A percentile compares a stretch with the other conserved stretches of the same genome.
Evolutionary conservation across 2,888 invertebrate species (phyloP).

Genomic region (Patella depressa): DNA sequence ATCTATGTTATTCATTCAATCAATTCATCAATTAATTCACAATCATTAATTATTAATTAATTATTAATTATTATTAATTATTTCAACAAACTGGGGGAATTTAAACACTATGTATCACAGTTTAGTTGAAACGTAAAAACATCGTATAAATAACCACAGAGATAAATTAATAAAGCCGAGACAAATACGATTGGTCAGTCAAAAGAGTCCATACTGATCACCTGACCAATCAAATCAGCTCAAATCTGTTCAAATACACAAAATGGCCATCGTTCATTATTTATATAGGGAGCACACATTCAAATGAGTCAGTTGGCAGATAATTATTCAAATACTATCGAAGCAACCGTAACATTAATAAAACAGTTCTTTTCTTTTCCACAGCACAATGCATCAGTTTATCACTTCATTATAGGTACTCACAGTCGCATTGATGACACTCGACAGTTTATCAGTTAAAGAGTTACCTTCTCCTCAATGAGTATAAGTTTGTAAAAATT

Average conservation of each 20-base stretch:
- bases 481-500: no score
- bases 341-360: no score
- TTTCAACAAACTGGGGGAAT: background rate
- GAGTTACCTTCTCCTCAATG: no score
- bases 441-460: no score
- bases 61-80: background rate
- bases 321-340: no score
- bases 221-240: slow-evolving; percentile 6
- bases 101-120: slow-evolving; percentile 6
- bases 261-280: no score
- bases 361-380: no score
- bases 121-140: slow-evolving; percentile 1
- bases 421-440: background rate
- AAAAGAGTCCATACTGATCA: background rate
- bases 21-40: no score
- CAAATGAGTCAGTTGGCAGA: no score
- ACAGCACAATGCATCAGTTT: background rate
- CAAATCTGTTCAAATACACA: background rate
- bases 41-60: no score
- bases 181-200: slow-evolving; percentile 10
- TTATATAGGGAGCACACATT: no score
- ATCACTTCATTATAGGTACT: background rate
- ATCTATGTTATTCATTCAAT: no score
- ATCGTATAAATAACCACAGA: background rate
- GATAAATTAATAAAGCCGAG: slow-evolving; percentile 1